Percentiles rank a stretch among this genome's conserved stretches.
Conservation (phyloP, 2,888 invertebrate species). For the Scaptomyza tumidula region DNA sequence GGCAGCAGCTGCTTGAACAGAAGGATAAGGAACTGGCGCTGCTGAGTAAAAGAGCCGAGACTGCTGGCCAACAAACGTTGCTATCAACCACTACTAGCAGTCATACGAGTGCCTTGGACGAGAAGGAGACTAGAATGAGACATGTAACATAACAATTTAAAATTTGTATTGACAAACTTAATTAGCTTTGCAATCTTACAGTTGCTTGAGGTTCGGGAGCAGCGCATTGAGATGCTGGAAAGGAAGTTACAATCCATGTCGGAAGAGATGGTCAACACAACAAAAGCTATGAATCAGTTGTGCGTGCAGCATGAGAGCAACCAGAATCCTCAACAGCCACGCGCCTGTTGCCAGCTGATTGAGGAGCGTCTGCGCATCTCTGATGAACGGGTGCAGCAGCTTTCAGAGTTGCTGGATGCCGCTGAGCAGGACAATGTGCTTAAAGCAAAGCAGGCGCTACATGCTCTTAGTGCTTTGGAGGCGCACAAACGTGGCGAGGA, state of each 20-base stretch:
- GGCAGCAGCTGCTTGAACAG: slow-evolving; percentile 87
- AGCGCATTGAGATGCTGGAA: slow-evolving; percentile 90
- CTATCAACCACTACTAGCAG: slow-evolving; percentile 33
- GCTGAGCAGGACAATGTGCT: slow-evolving; percentile 87
- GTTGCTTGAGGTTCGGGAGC: slow-evolving; percentile 87
- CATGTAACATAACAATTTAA: slow-evolving; percentile 66
- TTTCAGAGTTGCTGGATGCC: slow-evolving; percentile 88
- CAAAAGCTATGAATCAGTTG: slow-evolving; percentile 89
- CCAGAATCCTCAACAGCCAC: slow-evolving; percentile 75
- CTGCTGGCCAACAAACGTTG: slow-evolving; percentile 7
- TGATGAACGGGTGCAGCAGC: slow-evolving; percentile 86
- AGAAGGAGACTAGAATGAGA: slow-evolving; percentile 70
- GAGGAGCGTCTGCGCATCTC: slow-evolving; percentile 87
- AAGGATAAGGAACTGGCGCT: slow-evolving; percentile 90
- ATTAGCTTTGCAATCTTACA: slow-evolving; percentile 57
- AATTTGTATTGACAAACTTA: background rate
- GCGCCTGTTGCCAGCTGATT: slow-evolving; percentile 84
- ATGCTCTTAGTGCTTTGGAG: slow-evolving; percentile 88
- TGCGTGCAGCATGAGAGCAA: slow-evolving; percentile 85
- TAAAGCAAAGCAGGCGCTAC: slow-evolving; percentile 85
- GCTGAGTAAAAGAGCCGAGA: slow-evolving; percentile 84
- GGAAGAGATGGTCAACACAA: slow-evolving; percentile 90
- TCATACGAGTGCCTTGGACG: slow-evolving; percentile 31
- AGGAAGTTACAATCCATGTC: slow-evolving; percentile 90
- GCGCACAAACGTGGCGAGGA: slow-evolving; percentile 90